Percentiles rank a stretch among this genome's conserved stretches.
Conservation (phyloP, 2,797 vertebrate genomes). For the Distichodus sexfasciatus region DNA sequence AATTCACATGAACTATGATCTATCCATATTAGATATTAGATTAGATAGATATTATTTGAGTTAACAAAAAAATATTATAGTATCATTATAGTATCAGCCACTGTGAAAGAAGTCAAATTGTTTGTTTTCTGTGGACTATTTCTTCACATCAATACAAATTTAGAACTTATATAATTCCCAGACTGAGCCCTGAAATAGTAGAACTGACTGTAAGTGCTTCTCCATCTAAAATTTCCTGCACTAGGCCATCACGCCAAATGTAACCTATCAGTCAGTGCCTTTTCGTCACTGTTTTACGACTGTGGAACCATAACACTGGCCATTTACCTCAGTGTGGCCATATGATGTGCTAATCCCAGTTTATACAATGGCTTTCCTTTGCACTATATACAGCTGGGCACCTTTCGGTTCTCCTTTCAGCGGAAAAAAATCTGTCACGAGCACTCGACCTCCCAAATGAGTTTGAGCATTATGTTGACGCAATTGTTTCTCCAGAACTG, state of each 20-base stretch:
- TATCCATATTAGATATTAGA: too few species aligned
- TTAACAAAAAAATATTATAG: too few species aligned
- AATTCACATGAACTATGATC: too few species aligned
- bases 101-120: too few species aligned
- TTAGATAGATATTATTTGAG: too few species aligned
- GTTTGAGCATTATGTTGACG: slow-evolving; percentile 19
- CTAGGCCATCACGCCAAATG: slow-evolving; percentile 65
- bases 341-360: slow-evolving; percentile 64
- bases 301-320: slow-evolving; percentile 54
- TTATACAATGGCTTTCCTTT: slow-evolving; percentile 65
- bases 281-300: slow-evolving; percentile 59
- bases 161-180: slow-evolving; percentile 18
- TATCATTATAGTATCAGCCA: too few species aligned
- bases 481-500: slow-evolving; percentile 23
- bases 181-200: slow-evolving; percentile 42
- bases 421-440: slow-evolving; percentile 1
- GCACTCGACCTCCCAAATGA: slow-evolving; percentile 14
- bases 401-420: slow-evolving; percentile 35
- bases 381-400: slow-evolving; percentile 51
- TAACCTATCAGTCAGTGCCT: slow-evolving; percentile 63
- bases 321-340: slow-evolving; percentile 33
- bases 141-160: too few species aligned
- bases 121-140: too few species aligned
- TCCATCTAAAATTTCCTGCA: slow-evolving; percentile 52
- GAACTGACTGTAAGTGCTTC: slow-evolving; percentile 53